These are phyloP conservation scores for Nerophis ophidion DNA, from an alignment of 2,113 vertebrate species.

Conservation along the genomic window DNA sequence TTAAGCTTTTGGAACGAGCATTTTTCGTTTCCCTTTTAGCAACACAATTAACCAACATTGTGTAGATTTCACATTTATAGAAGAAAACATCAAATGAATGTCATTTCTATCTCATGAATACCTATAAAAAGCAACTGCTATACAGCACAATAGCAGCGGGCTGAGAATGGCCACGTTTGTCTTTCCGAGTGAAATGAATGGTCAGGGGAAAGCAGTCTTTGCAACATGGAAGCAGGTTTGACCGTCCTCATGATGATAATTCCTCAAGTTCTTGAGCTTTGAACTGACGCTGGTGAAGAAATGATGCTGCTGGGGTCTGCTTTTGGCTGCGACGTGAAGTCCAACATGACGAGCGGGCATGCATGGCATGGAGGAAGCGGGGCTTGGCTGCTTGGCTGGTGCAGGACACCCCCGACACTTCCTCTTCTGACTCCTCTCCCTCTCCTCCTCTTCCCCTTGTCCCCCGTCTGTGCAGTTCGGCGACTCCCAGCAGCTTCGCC, in stretches of 20 bases:
- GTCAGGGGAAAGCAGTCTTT: constrained; percentile 1
- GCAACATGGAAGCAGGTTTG: constrained; percentile 56
- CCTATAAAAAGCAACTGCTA: no score
- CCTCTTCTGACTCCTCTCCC: not conserved
- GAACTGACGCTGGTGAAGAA: constrained; percentile 34
- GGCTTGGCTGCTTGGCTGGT: constrained; percentile 22
- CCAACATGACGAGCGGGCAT: constrained; percentile 8
- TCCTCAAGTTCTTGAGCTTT: constrained; percentile 37
- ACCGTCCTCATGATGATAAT: constrained; percentile 31
- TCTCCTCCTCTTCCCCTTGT: no score
- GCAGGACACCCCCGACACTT: not conserved
- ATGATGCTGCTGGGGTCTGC: constrained; percentile 37
- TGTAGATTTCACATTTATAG: no score
- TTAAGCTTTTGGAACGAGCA: no score
- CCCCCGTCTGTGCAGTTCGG: constrained; percentile 77
- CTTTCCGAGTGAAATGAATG: no score
- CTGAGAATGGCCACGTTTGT: no score
- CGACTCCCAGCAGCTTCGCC: constrained; percentile 96
- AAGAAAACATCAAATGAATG: no score
- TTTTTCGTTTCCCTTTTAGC: no score
- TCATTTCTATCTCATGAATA: no score
- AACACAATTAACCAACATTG: no score
- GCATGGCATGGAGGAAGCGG: constrained; percentile 54
- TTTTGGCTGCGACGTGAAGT: constrained; percentile 2
- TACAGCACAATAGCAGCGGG: no score